Conservation (phyloP, 2,113 vertebrate genomes). For the Onychostruthus taczanowskii region DNA sequence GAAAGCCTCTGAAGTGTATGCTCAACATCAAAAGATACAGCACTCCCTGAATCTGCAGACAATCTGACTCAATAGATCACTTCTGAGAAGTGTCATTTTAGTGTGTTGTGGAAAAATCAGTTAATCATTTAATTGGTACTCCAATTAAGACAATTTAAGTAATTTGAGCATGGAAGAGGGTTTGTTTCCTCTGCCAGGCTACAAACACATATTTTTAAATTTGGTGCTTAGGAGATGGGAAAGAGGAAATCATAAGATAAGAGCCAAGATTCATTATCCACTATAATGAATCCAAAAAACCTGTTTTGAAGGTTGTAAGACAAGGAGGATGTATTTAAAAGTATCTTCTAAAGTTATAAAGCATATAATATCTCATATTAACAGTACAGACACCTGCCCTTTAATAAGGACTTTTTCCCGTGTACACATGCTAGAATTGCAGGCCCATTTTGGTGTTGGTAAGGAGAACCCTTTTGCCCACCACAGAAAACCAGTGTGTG, state of each 20-base stretch:
- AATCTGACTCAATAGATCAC: neutral
- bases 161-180: neutral
- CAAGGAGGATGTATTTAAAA: neutral
- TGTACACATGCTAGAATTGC: neutral
- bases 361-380: neutral
- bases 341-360: neutral
- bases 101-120: neutral
- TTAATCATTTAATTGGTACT: conserved; percentile 14
- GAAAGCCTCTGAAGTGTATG: neutral
- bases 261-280: neutral
- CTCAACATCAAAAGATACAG: neutral
- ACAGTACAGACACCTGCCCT: neutral
- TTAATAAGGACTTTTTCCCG: neutral
- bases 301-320: neutral
- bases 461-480: neutral
- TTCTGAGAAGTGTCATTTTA: neutral
- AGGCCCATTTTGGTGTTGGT: neutral
- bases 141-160: conserved; percentile 2
- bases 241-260: neutral
- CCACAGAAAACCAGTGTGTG: neutral
- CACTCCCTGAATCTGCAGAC: neutral
- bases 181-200: neutral
- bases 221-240: neutral
- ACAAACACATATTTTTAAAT: neutral
- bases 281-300: neutral